Percentiles rank a stretch among this genome's conserved stretches.
phyloP scores from a whole-genome alignment of 2,888 invertebrate species.

The Leucoptera coffeella region DNA sequence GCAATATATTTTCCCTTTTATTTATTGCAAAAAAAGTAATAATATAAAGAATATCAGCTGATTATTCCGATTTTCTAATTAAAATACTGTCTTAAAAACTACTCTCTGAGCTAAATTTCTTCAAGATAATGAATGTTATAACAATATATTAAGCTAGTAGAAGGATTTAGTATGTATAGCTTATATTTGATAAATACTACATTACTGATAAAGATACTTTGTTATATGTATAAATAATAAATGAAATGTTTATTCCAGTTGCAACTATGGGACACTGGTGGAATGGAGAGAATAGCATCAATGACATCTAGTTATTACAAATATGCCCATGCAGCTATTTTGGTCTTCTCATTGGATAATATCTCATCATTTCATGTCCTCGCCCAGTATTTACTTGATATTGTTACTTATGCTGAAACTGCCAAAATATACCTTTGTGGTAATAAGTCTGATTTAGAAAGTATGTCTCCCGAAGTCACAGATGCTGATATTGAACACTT shows the following conservation, averaged over 20 bases:
- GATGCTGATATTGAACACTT: constrained; percentile 86
- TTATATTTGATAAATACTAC: constrained; percentile 3
- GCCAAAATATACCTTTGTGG: constrained; percentile 94
- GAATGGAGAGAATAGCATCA: constrained; percentile 93
- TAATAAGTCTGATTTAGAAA: constrained; percentile 81
- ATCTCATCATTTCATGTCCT: constrained; percentile 87
- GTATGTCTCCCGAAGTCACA: constrained; percentile 67
- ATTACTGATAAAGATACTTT: too few species aligned
- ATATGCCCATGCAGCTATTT: constrained; percentile 88
- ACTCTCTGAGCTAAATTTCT: too few species aligned
- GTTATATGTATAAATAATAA: too few species aligned
- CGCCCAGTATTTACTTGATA: constrained; percentile 88
- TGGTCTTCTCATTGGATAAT: constrained; percentile 87
- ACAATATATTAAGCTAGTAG: too few species aligned
- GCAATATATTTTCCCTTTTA: constrained; percentile 4
- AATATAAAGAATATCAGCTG: too few species aligned
- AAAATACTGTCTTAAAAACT: too few species aligned
- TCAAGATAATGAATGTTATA: too few species aligned
- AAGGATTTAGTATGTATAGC: too few species aligned
- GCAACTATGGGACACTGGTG: constrained; percentile 94
- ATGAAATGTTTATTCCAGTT: constrained; percentile 51
- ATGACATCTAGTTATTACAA: constrained; percentile 94
- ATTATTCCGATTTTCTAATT: too few species aligned
- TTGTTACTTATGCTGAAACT: constrained; percentile 90
- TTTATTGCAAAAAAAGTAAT: too few species aligned